Percentiles rank a stretch among this genome's conserved stretches.
phyloP scores from a whole-genome alignment of 2,797 vertebrate genomes.

The Lycodopsis pacificus region DNA sequence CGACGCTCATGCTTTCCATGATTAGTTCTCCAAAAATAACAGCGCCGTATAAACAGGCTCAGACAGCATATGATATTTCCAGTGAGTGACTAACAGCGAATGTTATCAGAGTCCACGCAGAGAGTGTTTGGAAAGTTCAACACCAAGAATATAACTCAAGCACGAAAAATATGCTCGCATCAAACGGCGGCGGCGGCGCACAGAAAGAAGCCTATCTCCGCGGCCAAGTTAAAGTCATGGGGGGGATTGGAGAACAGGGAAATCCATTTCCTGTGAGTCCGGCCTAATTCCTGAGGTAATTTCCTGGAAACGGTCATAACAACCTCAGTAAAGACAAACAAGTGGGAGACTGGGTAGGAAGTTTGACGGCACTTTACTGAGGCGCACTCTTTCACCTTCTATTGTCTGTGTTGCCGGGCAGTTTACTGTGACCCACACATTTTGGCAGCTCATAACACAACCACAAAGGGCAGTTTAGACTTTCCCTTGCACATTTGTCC shows the following conservation, averaged over 20 bases:
- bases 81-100: conserved; percentile 72
- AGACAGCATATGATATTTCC: conserved; percentile 72
- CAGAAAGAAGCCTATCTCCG: conserved; percentile 13
- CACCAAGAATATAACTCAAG: conserved; percentile 57
- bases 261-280: conserved; percentile 74
- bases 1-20: conserved; percentile 43
- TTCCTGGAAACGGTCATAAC: conserved; percentile 84
- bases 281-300: conserved; percentile 76
- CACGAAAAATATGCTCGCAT: conserved; percentile 55
- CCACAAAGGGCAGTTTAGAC: conserved; percentile 16
- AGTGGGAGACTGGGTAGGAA: conserved; percentile 67
- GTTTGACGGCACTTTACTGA: conserved; percentile 61
- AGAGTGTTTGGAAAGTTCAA: conserved; percentile 70
- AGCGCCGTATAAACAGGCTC: conserved; percentile 48
- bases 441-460: conserved; percentile 57
- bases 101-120: conserved; percentile 74
- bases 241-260: conserved; percentile 29
- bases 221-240: conserved; percentile 34
- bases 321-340: conserved; percentile 79
- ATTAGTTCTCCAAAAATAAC: conserved; percentile 74
- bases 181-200: conserved; percentile 21
- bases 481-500: conserved; percentile 28
- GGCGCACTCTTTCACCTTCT: conserved; percentile 71
- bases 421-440: conserved; percentile 69
- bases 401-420: conserved; percentile 77